Evolutionary conservation across 2,797 vertebrate genomes (phyloP), one percentile per base, ranked within the genome.

Genomic region (Carcharodon carcharias): DNA sequence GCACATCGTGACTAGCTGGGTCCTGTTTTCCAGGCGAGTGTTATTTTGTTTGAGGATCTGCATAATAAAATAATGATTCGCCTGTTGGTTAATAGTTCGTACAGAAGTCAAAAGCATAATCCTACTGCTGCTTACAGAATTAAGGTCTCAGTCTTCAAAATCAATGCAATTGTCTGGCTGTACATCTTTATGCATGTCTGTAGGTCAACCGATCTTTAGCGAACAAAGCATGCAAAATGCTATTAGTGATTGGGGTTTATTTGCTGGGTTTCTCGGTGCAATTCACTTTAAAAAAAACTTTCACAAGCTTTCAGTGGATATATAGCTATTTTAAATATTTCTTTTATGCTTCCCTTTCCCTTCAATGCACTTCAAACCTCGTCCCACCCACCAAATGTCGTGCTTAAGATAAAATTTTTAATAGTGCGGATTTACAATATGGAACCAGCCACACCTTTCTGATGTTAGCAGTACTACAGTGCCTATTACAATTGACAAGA

Each of bases 41-140:
- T 99, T 99, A 97, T 99, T 99, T 97, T 99, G 99, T 97, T 99
- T 99, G 97, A 99, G 97, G 97, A 99, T 99, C 99, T 99, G 96
- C 1, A 8, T 5, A 94, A 77, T 96, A 95, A 96, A 71, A 96
- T 8, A 96, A 71, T 96, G 12, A 69, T 45, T 50, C 14, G 23
- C 56, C 67, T 26, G 65, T 77, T 2, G 87, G 58, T 21, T 1
- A 18, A 69, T 61, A 82, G 67, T 56, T 3, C 63, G 9, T n/a
- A 65, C 18, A 26, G 23, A 91, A 91, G 56, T 61, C 31, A n/a
- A 91, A 93, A 23, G n/a, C 7, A 67, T 40, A 40, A 93, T 93
- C 9, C 35, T 61, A 14, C 54, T 40, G 91, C 35, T 45, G 61
- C 28, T 80, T 63, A 80, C 45, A 40, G 8, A 40, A 63, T 2